A percentile compares a stretch with the other conserved stretches of the same genome.
phyloP scores from a whole-genome alignment of 1,140 invertebrate genomes.

The Brachystomella parvula region DNA sequence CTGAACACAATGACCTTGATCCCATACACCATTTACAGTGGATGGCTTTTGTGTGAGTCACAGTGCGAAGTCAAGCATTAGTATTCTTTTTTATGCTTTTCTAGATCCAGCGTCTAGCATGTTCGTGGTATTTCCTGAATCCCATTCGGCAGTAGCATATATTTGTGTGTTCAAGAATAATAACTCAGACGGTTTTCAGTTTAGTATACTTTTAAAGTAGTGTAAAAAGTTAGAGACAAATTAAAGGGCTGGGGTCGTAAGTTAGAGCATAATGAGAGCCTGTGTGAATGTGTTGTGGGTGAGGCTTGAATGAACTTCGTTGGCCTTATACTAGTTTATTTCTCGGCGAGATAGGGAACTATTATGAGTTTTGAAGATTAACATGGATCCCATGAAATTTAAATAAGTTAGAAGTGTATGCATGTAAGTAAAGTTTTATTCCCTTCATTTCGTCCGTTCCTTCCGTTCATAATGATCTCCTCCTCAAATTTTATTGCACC shows the following conservation, averaged over 20 bases:
- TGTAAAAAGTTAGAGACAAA: background rate
- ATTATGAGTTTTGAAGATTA: background rate
- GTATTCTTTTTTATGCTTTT: too few relatives aligned
- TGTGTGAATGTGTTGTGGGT: background rate
- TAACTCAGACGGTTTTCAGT: background rate
- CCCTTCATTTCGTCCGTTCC: background rate
- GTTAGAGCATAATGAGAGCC: background rate
- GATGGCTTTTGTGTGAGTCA: too few relatives aligned
- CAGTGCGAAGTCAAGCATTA: too few relatives aligned
- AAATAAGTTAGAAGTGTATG: background rate
- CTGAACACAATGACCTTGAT: too few relatives aligned
- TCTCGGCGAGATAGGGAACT: background rate
- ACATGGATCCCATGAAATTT: background rate
- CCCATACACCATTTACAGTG: too few relatives aligned
- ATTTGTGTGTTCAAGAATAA: too few relatives aligned
- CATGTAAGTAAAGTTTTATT: slow-evolving; percentile 3
- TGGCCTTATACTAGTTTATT: too few relatives aligned
- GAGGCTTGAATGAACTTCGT: background rate
- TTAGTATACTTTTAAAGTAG: background rate
- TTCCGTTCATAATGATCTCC: slow-evolving; percentile 13
- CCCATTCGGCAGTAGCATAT: background rate
- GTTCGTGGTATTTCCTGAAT: too few relatives aligned
- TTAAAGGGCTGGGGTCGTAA: background rate
- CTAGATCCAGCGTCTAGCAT: too few relatives aligned
- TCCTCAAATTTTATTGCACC: slow-evolving; percentile 15